These are phyloP conservation scores for Apocheima hispidaria DNA, from an alignment of 2,888 invertebrate genomes.

Conservation along the genomic window DNA sequence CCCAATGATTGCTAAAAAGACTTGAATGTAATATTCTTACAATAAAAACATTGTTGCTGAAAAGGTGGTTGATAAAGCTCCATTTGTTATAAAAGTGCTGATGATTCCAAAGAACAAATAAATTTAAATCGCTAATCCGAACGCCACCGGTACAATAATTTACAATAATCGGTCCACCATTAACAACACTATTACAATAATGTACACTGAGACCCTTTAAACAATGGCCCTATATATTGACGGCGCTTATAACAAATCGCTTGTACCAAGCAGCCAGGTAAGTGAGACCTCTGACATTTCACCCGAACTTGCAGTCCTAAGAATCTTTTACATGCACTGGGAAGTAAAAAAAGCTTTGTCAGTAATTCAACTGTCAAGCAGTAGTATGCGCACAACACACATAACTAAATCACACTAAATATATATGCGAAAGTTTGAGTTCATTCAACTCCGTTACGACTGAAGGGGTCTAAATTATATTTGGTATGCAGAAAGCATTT, in stretches of 20 bases:
- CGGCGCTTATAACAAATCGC: conserved; percentile 70
- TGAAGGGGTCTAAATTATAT: too few relatives aligned
- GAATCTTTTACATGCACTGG: background rate
- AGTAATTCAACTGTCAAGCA: too few relatives aligned
- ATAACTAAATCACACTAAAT: too few relatives aligned
- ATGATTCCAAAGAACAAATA: conserved; percentile 17
- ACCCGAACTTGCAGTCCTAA: conserved; percentile 33
- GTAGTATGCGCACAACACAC: background rate
- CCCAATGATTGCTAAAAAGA: too few relatives aligned
- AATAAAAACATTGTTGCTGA: too few relatives aligned
- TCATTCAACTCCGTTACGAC: too few relatives aligned
- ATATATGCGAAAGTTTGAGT: too few relatives aligned
- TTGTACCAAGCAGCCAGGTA: conserved; percentile 59
- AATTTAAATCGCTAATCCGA: conserved; percentile 39
- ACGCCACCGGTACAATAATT: conserved; percentile 46
- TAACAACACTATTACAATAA: conserved; percentile 62
- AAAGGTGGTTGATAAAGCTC: background rate
- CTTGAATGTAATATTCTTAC: background rate
- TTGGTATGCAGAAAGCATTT: too few relatives aligned
- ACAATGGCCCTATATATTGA: conserved; percentile 75
- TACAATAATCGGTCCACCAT: conserved; percentile 47
- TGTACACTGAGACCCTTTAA: conserved; percentile 66
- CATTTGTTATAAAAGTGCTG: background rate
- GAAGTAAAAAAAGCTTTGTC: too few relatives aligned
- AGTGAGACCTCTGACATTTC: conserved; percentile 55